Evolutionary conservation across 2,797 vertebrate genomes (phyloP).

Genomic region (Nasua narica): DNA sequence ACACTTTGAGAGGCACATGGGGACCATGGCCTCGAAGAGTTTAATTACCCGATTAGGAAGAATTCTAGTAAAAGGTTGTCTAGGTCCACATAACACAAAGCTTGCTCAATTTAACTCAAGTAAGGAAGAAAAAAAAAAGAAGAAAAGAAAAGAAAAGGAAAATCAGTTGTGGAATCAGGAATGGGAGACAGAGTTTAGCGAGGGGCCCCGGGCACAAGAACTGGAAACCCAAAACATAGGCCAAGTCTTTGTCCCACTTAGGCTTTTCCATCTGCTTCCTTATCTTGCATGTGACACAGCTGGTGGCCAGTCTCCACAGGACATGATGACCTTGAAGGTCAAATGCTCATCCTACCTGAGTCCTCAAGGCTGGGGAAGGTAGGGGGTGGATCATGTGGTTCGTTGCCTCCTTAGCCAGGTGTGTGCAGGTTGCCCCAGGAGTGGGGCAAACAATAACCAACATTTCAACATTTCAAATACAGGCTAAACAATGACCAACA

Average conservation of each 20-base stretch:
- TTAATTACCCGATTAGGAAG: not conserved
- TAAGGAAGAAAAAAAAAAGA: not conserved
- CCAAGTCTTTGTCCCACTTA: rapidly evolving
- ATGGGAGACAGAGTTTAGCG: not conserved
- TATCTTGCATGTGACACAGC: not conserved
- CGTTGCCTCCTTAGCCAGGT: not conserved
- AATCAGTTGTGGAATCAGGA: not conserved
- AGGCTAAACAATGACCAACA: not conserved
- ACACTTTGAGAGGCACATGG: not conserved
- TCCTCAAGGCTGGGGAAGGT: not conserved
- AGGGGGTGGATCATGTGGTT: rapidly evolving
- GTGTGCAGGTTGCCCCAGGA: not conserved
- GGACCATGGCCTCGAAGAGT: not conserved
- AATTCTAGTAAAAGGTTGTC: not conserved
- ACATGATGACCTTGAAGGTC: not conserved
- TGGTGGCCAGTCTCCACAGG: not conserved
- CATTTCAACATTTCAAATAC: not conserved
- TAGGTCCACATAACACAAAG: not conserved
- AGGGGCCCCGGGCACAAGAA: not conserved
- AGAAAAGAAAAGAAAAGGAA: not conserved
- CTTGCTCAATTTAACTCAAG: not conserved
- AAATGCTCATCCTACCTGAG: no score
- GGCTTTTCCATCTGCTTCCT: not conserved
- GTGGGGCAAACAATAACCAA: not conserved
- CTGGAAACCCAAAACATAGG: not conserved